Evolutionary conservation across 2,113 vertebrate species (phyloP).

Genomic region (Sapayoa aenigma): DNA sequence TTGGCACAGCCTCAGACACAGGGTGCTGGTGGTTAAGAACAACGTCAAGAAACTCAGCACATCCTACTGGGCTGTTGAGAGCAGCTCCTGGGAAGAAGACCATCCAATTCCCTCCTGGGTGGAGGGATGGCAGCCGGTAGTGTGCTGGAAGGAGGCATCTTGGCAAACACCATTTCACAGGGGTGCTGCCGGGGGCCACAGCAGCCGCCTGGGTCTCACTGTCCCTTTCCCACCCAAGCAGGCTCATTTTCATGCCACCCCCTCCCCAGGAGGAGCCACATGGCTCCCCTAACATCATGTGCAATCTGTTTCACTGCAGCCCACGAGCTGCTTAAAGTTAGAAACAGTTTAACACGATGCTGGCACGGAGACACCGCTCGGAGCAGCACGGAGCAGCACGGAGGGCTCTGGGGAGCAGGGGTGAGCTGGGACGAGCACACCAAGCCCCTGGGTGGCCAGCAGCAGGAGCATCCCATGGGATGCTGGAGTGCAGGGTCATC

Average conservation of each 20-base stretch:
- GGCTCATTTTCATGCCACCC: not conserved
- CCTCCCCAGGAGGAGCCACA: not conserved
- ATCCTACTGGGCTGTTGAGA: not conserved
- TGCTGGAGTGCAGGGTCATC: accelerated
- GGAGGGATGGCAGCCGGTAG: not conserved
- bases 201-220: not conserved
- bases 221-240: not conserved
- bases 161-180: accelerated
- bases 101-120: not conserved
- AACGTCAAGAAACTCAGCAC: not conserved
- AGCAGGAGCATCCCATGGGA: not conserved
- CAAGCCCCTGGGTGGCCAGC: not conserved
- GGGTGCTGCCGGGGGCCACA: accelerated
- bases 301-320: not conserved
- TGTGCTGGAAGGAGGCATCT: not conserved
- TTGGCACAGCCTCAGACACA: not conserved
- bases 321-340: constrained; percentile 8
- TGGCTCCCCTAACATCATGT: not conserved
- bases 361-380: accelerated
- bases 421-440: not conserved
- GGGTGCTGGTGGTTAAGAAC: not conserved
- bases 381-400: not conserved
- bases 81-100: not conserved
- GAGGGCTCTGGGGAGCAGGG: not conserved
- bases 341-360: not conserved